These are phyloP conservation scores for Asarcornis scutulata DNA, from an alignment of 2,113 vertebrate genomes.

Conservation along the genomic window DNA sequence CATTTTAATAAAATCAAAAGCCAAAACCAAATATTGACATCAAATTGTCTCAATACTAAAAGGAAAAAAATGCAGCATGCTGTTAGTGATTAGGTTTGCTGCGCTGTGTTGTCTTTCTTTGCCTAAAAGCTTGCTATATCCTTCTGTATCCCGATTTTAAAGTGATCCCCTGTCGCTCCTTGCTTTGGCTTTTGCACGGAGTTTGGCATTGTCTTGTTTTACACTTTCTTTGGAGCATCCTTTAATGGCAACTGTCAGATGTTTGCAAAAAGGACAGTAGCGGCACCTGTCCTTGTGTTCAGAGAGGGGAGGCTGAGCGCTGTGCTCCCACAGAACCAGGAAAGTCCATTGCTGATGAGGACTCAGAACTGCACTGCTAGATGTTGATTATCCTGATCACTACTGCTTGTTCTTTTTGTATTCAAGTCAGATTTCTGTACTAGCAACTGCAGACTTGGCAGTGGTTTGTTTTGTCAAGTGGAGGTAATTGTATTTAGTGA, in stretches of 20 bases:
- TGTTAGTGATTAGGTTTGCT: background rate
- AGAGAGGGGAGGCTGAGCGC: background rate
- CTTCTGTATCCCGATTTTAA: background rate
- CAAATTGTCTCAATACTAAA: background rate
- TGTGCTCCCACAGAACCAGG: background rate
- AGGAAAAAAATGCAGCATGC: background rate
- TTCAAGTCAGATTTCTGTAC: conserved; percentile 1
- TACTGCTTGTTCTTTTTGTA: background rate
- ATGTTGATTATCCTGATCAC: background rate
- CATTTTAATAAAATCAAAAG: background rate
- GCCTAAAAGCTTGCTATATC: background rate
- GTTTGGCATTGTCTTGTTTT: background rate
- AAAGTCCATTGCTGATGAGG: background rate
- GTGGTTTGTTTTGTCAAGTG: background rate
- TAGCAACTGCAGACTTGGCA: conserved; percentile 6
- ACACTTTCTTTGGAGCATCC: background rate
- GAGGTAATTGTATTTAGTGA: background rate
- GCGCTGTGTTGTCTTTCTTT: background rate
- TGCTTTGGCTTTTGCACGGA: background rate
- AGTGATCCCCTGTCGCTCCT: background rate
- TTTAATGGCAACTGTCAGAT: background rate
- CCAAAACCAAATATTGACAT: conserved; percentile 46
- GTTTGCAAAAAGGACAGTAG: background rate
- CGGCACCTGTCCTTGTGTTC: background rate
- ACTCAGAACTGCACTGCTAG: background rate